Evolutionary conservation across 2,113 vertebrate genomes (phyloP).

Genomic region (Synodontis membranacea): DNA sequence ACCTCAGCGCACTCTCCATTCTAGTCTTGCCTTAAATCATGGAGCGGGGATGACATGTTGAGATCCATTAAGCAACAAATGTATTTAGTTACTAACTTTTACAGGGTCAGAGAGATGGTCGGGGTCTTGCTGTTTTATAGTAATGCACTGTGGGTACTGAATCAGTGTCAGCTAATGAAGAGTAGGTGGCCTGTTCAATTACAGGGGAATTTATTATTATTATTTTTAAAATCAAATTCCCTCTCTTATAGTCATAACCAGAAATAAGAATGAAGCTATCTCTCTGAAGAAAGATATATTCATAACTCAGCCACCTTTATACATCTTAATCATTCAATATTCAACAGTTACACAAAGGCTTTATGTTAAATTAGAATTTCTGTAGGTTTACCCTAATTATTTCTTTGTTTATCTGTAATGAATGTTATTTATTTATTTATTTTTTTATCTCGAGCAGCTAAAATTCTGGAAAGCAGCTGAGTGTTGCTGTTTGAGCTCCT

Average conservation of each 20-base stretch:
- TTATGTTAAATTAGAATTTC: background rate
- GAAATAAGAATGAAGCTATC: background rate
- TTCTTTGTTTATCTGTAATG: background rate
- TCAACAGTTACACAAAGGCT: background rate
- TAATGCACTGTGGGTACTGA: constrained; percentile 33
- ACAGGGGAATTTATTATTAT: background rate
- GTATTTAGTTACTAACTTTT: constrained; percentile 63
- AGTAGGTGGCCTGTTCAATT: constrained; percentile 19
- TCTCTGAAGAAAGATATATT: background rate
- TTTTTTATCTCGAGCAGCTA: background rate
- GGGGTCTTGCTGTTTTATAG: constrained; percentile 43
- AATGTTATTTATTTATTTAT: background rate
- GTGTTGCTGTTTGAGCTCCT: background rate
- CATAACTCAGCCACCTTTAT: background rate
- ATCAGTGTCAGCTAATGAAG: constrained; percentile 30
- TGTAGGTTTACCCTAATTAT: background rate
- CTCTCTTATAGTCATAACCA: background rate
- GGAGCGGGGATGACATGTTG: constrained; percentile 54
- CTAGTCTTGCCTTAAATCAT: constrained; percentile 59
- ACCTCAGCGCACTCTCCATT: constrained; percentile 35
- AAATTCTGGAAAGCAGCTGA: background rate
- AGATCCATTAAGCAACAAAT: constrained; percentile 64
- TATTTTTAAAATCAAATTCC: background rate
- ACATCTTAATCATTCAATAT: background rate
- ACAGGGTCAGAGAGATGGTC: constrained; percentile 46